A percentile compares a stretch with the other conserved stretches of the same genome.
phyloP scores from a whole-genome alignment of 2,113 vertebrate species.

The Crotalus horridus region DNA sequence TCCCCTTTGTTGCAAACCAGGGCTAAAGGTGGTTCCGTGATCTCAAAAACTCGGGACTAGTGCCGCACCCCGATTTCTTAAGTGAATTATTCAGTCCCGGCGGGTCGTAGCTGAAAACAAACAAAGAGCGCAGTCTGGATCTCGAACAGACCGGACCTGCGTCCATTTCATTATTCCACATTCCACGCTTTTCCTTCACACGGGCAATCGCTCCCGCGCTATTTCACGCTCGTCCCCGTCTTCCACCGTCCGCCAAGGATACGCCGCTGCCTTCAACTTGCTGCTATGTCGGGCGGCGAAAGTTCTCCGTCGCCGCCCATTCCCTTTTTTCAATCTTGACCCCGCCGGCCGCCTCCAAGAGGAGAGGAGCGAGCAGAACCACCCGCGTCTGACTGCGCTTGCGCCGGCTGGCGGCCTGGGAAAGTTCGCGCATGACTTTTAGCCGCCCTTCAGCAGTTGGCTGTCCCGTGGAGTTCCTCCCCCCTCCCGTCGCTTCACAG shows the following conservation, averaged over 20 bases:
- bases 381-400: neutral
- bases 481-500: neutral
- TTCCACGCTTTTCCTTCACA: neutral
- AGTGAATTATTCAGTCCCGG: neutral
- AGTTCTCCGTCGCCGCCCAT: neutral
- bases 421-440: neutral
- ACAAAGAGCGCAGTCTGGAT: neutral
- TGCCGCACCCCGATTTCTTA: neutral
- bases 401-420: neutral
- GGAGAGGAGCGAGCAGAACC: rapidly evolving
- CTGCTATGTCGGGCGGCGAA: neutral
- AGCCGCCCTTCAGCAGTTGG: neutral
- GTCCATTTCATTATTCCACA: no score
- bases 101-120: neutral
- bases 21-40: neutral
- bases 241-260: neutral
- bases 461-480: neutral
- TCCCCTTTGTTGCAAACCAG: neutral
- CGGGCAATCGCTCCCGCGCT: no score
- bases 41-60: neutral
- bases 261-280: neutral
- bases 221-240: neutral
- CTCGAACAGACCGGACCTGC: neutral
- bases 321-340: neutral
- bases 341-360: no score